A percentile compares a stretch with the other conserved stretches of the same genome.
Conservation (phyloP, 2,888 invertebrate genomes). For the Allophyes oxyacanthae region DNA sequence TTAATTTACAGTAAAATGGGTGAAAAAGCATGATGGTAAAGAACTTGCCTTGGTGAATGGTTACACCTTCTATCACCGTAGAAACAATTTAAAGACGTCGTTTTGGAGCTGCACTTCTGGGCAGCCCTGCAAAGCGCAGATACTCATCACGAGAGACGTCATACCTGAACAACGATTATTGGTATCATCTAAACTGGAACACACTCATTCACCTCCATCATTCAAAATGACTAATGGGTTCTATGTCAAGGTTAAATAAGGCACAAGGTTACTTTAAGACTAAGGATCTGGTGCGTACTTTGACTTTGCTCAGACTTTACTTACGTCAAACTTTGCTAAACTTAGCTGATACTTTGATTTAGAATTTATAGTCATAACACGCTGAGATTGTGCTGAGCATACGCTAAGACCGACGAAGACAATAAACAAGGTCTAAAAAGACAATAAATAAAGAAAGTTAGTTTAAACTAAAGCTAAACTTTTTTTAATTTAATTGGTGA, state of each 20-base stretch:
- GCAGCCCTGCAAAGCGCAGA: constrained; percentile 5
- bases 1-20: constrained; percentile 43
- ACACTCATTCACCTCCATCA: constrained; percentile 11
- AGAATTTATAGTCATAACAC: too few species aligned
- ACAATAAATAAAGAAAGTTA: too few species aligned
- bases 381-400: too few species aligned
- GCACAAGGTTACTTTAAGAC: too few species aligned
- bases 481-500: too few species aligned
- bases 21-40: constrained; percentile 51
- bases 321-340: too few species aligned
- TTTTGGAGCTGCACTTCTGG: constrained; percentile 23
- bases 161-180: not conserved
- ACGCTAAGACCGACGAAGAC: too few species aligned
- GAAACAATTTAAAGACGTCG: not conserved
- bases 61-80: constrained; percentile 59
- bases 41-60: constrained; percentile 57
- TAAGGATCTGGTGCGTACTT: too few species aligned
- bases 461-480: too few species aligned
- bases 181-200: constrained; percentile 4
- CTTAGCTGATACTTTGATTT: too few species aligned
- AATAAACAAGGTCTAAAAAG: too few species aligned
- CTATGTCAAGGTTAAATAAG: not conserved
- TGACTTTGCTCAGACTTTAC: too few species aligned
- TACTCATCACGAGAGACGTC: constrained; percentile 4
- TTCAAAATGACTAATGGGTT: constrained; percentile 8